Evolutionary conservation across 2,113 vertebrate genomes (phyloP).

Genomic region (Hymenochirus boettgeri): DNA sequence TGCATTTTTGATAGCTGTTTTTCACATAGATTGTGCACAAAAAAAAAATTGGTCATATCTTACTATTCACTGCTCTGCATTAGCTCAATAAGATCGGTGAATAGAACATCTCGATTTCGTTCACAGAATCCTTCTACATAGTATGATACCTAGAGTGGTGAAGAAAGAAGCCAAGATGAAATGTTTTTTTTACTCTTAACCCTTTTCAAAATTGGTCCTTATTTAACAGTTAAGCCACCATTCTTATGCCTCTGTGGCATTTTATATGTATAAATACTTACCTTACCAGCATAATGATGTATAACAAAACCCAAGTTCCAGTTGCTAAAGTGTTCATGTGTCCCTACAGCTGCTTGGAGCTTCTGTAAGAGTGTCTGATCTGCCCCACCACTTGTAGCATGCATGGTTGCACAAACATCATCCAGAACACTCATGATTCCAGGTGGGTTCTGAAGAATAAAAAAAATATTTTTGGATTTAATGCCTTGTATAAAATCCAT

Average conservation of each 20-base stretch:
- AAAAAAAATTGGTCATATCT: conserved; percentile 50
- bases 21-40: too few species aligned
- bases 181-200: too few species aligned
- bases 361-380: conserved; percentile 91
- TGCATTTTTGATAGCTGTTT: too few species aligned
- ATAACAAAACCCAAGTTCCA: conserved; percentile 89
- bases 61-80: conserved; percentile 94
- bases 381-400: conserved; percentile 86
- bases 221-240: too few species aligned
- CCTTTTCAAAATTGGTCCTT: too few species aligned
- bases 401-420: conserved; percentile 94
- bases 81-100: conserved; percentile 89
- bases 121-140: conserved; percentile 88
- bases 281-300: conserved; percentile 96
- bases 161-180: too few species aligned
- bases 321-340: conserved; percentile 93
- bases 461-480: neutral
- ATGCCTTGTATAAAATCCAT: neutral
- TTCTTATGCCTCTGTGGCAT: too few species aligned
- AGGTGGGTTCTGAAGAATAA: conserved; percentile 73
- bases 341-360: conserved; percentile 83
- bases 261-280: conserved; percentile 49
- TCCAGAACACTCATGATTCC: conserved; percentile 96
- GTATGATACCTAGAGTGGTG: conserved; percentile 78
- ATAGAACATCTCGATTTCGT: conserved; percentile 89